phyloP scores from a whole-genome alignment of 2,888 invertebrate species.

The Liodrosophila aerea region DNA sequence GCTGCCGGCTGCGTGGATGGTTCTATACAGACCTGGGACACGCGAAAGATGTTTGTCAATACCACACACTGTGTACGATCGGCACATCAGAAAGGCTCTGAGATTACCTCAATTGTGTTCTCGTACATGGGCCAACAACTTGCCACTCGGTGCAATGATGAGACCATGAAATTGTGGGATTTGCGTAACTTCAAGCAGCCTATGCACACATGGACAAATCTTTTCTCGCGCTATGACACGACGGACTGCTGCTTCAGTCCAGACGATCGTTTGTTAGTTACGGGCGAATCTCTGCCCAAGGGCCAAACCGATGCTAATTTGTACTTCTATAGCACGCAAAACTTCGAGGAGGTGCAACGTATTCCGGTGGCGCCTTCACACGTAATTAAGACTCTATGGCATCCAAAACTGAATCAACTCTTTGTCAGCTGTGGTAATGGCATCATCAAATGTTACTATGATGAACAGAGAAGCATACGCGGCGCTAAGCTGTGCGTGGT shows the following conservation, averaged over 20 bases:
- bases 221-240: slow-evolving; percentile 93
- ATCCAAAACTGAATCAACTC: slow-evolving; percentile 98
- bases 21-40: slow-evolving; percentile 95
- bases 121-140: slow-evolving; percentile 91
- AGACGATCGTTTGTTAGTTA: slow-evolving; percentile 93
- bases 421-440: slow-evolving; percentile 97
- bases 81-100: slow-evolving; percentile 91
- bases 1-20: slow-evolving; percentile 97
- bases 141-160: slow-evolving; percentile 93
- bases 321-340: slow-evolving; percentile 90
- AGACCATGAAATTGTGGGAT: slow-evolving; percentile 98
- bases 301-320: slow-evolving; percentile 87
- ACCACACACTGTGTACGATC: slow-evolving; percentile 89
- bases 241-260: slow-evolving; percentile 92
- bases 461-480: slow-evolving; percentile 91
- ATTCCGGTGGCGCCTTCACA: slow-evolving; percentile 91
- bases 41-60: slow-evolving; percentile 94
- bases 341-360: slow-evolving; percentile 88
- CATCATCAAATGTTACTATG: slow-evolving; percentile 94
- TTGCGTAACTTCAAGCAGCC: slow-evolving; percentile 91
- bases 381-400: slow-evolving; percentile 95
- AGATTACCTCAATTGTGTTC: slow-evolving; percentile 92
- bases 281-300: slow-evolving; percentile 91
- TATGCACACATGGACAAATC: slow-evolving; percentile 86
- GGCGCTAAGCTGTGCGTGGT: slow-evolving; percentile 95